Conservation (phyloP, 2,113 vertebrate genomes). For the Anoura caudifer region DNA sequence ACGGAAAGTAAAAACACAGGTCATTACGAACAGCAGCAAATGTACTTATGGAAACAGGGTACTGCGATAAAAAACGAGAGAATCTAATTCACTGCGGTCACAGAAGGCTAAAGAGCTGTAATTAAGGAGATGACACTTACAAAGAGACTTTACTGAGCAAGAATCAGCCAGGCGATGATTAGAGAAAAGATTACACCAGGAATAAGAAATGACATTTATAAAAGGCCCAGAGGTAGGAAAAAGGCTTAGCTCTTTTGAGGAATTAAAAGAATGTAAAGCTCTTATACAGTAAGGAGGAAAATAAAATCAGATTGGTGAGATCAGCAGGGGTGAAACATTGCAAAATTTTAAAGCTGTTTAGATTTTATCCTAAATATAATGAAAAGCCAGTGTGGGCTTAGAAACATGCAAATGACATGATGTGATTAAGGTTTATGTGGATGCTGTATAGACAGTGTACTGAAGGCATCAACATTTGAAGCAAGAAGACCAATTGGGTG, state of each 20-base stretch:
- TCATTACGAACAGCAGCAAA: neutral
- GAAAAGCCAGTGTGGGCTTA: neutral
- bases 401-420: neutral
- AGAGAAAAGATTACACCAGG: neutral
- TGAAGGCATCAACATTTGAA: neutral
- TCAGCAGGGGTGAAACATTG: neutral
- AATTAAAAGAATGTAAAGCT: neutral
- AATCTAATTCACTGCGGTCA: neutral
- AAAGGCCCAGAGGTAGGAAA: neutral
- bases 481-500: neutral
- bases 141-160: neutral
- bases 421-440: neutral
- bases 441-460: neutral
- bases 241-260: neutral
- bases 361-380: constrained; percentile 2
- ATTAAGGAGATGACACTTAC: neutral
- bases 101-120: neutral
- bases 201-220: neutral
- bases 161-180: neutral
- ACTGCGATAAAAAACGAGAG: neutral
- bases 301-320: neutral
- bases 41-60: neutral
- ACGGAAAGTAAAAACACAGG: neutral
- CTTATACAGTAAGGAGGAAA: neutral
- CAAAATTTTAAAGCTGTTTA: neutral